phyloP scores from a whole-genome alignment of 2,888 invertebrate genomes.

The Cheilosia grossa region DNA sequence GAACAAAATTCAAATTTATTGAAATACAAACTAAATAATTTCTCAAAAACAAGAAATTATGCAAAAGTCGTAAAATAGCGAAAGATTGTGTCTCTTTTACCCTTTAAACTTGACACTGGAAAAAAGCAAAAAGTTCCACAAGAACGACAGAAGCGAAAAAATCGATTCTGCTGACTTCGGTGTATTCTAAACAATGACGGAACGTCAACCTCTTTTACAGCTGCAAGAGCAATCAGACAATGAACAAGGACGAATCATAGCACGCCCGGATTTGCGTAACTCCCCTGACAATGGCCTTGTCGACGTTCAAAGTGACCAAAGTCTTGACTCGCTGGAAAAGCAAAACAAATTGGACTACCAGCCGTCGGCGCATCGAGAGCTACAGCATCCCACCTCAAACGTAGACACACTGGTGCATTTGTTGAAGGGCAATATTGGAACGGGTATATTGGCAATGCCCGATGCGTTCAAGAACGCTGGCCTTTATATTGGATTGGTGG shows the following conservation, averaged over 20 bases:
- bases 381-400: conserved; percentile 92
- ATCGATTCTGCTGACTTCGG: conserved; percentile 30
- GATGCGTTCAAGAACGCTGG: conserved; percentile 97
- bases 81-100: conserved; percentile 6
- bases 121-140: conserved; percentile 14
- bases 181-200: conserved; percentile 85
- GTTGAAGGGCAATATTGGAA: conserved; percentile 91
- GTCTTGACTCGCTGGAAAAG: conserved; percentile 77
- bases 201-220: conserved; percentile 87
- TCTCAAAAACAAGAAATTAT: background rate
- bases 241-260: conserved; percentile 77
- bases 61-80: conserved; percentile 2
- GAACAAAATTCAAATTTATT: background rate
- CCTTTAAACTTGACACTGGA: conserved; percentile 65
- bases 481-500: conserved; percentile 91
- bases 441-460: conserved; percentile 98
- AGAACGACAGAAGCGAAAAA: conserved; percentile 10
- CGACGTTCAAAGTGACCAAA: conserved; percentile 82
- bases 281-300: conserved; percentile 83
- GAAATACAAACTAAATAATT: background rate
- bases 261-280: conserved; percentile 81
- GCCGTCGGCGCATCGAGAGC: conserved; percentile 87
- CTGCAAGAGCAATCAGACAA: conserved; percentile 78
- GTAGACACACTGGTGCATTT: conserved; percentile 90
- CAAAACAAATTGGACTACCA: conserved; percentile 82